Percentiles rank a stretch among this genome's conserved stretches.
Conservation (phyloP, 2,888 invertebrate genomes). For the Macaria liturata region DNA sequence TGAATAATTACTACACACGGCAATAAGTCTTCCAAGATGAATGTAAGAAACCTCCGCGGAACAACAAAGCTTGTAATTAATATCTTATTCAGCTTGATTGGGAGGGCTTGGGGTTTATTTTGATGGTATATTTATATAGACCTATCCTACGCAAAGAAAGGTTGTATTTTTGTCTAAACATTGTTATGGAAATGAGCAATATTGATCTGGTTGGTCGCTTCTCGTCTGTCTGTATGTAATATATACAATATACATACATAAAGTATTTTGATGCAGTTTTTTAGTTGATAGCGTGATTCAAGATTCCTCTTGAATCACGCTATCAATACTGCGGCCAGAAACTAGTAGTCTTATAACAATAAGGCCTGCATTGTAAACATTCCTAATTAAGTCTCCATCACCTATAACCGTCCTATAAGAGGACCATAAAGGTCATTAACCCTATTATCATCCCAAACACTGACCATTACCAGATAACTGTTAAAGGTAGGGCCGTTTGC, state of each 20-base stretch:
- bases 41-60: constrained; percentile 51
- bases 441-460: constrained; percentile 15
- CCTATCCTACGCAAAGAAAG: background rate
- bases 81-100: constrained; percentile 18
- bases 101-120: background rate
- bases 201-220: too few relatives aligned
- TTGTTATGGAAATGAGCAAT: too few relatives aligned
- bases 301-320: too few relatives aligned
- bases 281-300: too few relatives aligned
- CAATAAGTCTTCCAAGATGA: constrained; percentile 68
- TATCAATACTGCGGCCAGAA: too few relatives aligned
- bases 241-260: too few relatives aligned
- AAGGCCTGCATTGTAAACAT: too few relatives aligned
- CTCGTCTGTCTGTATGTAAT: too few relatives aligned
- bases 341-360: too few relatives aligned
- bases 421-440: constrained; percentile 17
- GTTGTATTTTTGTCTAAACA: too few relatives aligned
- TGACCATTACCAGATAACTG: constrained; percentile 20
- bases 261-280: too few relatives aligned
- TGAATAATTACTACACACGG: constrained; percentile 73
- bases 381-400: constrained; percentile 10
- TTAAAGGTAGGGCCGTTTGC: constrained; percentile 13
- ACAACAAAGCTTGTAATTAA: constrained; percentile 43
- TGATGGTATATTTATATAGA: background rate
- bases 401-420: constrained; percentile 4